Evolutionary conservation across 2,797 vertebrate genomes (phyloP).

Genomic region (Catharus ustulatus): DNA sequence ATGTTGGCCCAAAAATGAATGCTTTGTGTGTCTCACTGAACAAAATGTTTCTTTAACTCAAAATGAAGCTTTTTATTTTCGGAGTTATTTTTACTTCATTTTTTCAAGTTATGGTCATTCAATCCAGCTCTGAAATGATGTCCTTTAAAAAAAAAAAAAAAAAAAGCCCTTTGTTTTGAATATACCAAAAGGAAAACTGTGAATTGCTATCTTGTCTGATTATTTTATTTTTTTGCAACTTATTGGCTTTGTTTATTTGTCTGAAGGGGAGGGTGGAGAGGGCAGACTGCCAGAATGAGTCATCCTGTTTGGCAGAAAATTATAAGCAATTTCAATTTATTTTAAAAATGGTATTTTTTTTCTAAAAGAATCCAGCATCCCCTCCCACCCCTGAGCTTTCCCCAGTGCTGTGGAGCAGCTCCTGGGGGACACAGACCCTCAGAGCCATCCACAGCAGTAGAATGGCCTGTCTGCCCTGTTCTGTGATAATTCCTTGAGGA

Average conservation of each 20-base stretch:
- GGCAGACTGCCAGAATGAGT: conserved; percentile 58
- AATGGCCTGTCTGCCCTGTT: not conserved
- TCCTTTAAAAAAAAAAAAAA: not conserved
- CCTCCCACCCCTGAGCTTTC: not conserved
- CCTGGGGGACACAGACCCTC: not conserved
- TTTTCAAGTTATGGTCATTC: conserved; percentile 54
- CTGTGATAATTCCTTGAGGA: not conserved
- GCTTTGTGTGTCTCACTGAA: conserved; percentile 1
- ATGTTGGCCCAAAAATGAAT: conserved; percentile 23
- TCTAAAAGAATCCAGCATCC: not conserved
- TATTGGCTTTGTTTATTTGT: conserved; percentile 61
- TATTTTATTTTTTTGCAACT: conserved; percentile 37
- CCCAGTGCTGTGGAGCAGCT: not conserved
- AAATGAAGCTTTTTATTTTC: conserved; percentile 38
- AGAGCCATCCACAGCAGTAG: not conserved
- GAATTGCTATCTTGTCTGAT: conserved; percentile 43
- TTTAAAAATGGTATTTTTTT: not conserved
- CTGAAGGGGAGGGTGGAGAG: not conserved
- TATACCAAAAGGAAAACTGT: not conserved
- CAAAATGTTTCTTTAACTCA: conserved; percentile 62
- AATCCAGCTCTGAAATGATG: conserved; percentile 23
- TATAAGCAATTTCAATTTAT: conserved; percentile 49
- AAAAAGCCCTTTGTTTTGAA: conserved; percentile 31
- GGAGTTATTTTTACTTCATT: conserved; percentile 51
- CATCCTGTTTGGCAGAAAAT: conserved; percentile 44